Conservation (phyloP, 2,113 vertebrate species). For the Eretmochelys imbricata region DNA sequence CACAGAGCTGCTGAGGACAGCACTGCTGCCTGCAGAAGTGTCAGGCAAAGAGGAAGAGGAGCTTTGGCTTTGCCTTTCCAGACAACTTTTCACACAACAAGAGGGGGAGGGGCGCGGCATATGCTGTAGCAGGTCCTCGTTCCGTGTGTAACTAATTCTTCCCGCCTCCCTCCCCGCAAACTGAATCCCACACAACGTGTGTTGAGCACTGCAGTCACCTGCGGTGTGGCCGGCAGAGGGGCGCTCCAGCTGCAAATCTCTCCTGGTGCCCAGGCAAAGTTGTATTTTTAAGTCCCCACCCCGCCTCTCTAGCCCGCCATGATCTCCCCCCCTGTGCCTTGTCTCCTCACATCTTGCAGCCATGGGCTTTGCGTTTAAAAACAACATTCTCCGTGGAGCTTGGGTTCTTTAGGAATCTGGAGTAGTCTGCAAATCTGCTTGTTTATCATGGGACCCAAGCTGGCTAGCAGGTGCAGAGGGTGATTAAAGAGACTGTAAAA, state of each 20-base stretch:
- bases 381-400: neutral
- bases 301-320: neutral
- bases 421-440: neutral
- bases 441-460: fast-evolving
- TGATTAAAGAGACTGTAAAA: conserved; percentile 20
- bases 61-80: conserved; percentile 62
- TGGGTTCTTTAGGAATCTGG: neutral
- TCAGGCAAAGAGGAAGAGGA: conserved; percentile 74
- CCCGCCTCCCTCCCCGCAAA: neutral
- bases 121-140: neutral
- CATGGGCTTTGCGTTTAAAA: neutral
- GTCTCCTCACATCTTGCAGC: neutral
- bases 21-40: conserved; percentile 68
- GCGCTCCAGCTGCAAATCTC: neutral
- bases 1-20: conserved; percentile 89
- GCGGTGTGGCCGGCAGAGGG: neutral
- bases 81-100: conserved; percentile 77
- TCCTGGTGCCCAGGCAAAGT: neutral
- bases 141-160: neutral
- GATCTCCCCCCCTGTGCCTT: neutral
- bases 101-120: conserved; percentile 12
- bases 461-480: neutral
- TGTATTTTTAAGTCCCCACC: neutral
- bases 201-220: neutral
- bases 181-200: neutral